Evolutionary conservation across 64 coral and sea anemone species (phyloP), one percentile per base, ranked within the genome.

Genomic region (Astreopora myriophthalma): DNA sequence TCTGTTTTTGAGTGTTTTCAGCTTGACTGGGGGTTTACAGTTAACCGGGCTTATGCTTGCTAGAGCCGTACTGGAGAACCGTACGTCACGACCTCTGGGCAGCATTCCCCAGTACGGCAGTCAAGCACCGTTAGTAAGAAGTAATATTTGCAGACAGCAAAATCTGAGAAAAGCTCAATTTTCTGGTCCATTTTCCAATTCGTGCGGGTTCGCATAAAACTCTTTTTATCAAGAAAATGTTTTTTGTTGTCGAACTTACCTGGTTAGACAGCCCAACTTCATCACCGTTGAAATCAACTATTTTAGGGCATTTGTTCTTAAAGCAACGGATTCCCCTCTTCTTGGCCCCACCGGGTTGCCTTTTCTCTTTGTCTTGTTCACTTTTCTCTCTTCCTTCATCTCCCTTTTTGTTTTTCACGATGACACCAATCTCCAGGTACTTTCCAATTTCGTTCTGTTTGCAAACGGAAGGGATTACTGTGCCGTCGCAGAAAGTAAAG

Each of bases 401-500:
- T 26, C 38, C 38, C 3, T 76, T 76, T 71, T 13, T 71, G 74
- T 27, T 49, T 48, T 27, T 25, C 23, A 76, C 38, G 11, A 10
- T 27, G 9, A 76, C 28, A n/a, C n/a, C 74, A 11, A 76, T 25
- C n/a, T 76, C 74, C n/a, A 76, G 19, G 11, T n/a, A 76, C 25
- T 48, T 22, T 48, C 74, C 74, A 1, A 19, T 12, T 0, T 48
- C 40, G 23, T 76, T 29, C 5, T 26, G 7, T 26, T 76, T 76
- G 74, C 74, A 76, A 9, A 6, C 48, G 38, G 23, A 76, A 12
- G 1, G 35, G 2, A 36, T 40, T 1, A 0, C 6, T 23, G 1
- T 22, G 20, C 73, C 73, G 11, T 75, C 73, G 22, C 73, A 75
- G 37, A 75, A 75, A 22, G 73, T 75, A 26, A 39, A 75, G 73